phyloP scores from a whole-genome alignment of 2,113 vertebrate species.

The Leiothrix lutea region DNA sequence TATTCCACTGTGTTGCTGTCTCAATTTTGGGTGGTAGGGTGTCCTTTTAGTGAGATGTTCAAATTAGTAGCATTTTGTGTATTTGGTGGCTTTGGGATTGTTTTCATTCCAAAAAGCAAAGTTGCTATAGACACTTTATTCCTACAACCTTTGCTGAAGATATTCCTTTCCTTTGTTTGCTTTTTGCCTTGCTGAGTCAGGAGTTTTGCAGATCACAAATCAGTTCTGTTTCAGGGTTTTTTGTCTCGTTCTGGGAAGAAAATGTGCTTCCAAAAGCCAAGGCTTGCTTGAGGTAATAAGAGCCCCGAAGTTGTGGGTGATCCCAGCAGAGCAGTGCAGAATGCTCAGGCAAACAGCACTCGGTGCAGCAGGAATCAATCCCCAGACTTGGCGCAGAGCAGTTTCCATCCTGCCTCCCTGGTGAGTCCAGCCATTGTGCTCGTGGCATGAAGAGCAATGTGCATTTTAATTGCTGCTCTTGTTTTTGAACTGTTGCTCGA shows the following conservation, averaged over 20 bases:
- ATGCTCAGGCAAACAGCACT: neutral
- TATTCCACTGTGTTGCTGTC: neutral
- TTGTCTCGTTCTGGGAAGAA: neutral
- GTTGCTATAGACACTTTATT: neutral
- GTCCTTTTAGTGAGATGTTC: neutral
- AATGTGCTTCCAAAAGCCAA: neutral
- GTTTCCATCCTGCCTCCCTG: slow-evolving; percentile 1
- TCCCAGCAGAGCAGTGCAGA: neutral
- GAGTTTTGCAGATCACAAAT: neutral
- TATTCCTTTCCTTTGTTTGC: neutral
- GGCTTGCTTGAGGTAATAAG: neutral
- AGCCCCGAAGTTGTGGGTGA: slow-evolving; percentile 5
- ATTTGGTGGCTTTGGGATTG: neutral
- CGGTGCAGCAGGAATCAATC: neutral
- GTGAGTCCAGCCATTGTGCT: slow-evolving; percentile 29
- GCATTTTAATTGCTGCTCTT: slow-evolving; percentile 1
- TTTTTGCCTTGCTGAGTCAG: neutral
- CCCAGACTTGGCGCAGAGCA: neutral
- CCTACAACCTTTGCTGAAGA: neutral
- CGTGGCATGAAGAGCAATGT: neutral
- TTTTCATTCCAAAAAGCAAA: neutral
- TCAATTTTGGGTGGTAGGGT: neutral
- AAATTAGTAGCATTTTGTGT: neutral
- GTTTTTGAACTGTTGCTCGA: neutral
- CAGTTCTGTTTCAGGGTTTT: neutral